Base-by-base conservation (phyloP, 1,140 invertebrate genomes). In the Rhagoletis zephyria region DNA sequence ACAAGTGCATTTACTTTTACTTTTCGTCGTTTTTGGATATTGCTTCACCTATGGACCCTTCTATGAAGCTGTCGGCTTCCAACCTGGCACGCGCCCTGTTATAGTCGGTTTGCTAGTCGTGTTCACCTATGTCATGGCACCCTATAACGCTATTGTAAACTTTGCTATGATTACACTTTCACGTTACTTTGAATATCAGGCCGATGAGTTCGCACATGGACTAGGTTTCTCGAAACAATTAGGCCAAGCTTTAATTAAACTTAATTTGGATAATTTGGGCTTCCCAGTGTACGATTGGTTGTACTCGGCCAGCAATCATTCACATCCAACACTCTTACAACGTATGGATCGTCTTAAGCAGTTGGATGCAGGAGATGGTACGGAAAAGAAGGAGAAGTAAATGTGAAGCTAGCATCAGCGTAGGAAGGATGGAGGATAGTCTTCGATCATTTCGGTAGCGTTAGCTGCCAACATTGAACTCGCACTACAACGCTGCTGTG, bases 271-370 rank as follows among this genome's bases (percentile, higher is more conserved):
- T 93, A 99, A 99, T 94, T 95, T 99, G 87, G 95, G 96, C 88
- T 99, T 98, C 93, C 98, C 98, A 0, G 95, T 99, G 77, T 97
- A 96, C 91, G 98, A 99, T 92, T 96, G 96, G 93, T 93, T 98
- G 5, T 98, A 97, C 92, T 98, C 98, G 2, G 94, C 95, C 42
- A 99, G 97, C 96, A 96, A 99, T 93, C 98, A 98, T 94, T 98
- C 97, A 51, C 99, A 99, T 95, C 99, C 99, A 87, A 97, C 98
- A 51, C 93, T 99, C 9, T 94, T 99, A n/a, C 97, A 99, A 93
- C 94, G 99, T 91, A 94, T 99, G 85, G 95, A 95, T 59, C 89
- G 92, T 0, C 89, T 92, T 3, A 89, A 91, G 51, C 89, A 92
- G 88, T 77, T 91, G 19, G 89, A 90, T 85, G 65, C 42, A n/a